phyloP scores from a whole-genome alignment of 2,797 vertebrate genomes.

The Taeniopygia guttata region DNA sequence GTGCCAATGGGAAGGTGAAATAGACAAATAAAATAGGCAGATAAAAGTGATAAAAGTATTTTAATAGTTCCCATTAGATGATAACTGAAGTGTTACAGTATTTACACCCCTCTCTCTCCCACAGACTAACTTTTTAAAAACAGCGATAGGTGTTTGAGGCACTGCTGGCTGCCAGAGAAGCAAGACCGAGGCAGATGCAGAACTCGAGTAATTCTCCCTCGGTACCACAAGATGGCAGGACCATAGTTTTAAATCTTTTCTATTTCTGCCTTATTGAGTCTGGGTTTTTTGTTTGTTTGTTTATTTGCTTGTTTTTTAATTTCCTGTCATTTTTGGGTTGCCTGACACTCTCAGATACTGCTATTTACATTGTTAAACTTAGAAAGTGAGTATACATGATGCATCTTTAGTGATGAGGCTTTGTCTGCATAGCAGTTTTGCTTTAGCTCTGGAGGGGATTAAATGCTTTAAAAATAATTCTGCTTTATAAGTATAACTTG shows the following conservation, averaged over 20 bases:
- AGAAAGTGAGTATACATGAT: background rate
- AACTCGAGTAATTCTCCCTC: background rate
- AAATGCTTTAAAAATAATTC: background rate
- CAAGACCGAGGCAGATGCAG: background rate
- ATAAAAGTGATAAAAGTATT: background rate
- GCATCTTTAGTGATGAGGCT: background rate
- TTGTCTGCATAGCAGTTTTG: background rate
- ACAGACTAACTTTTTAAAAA: fast-evolving
- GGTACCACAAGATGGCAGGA: slow-evolving; percentile 54
- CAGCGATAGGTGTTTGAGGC: fast-evolving
- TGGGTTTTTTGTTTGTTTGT: no score
- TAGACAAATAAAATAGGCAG: background rate
- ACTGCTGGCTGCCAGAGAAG: background rate
- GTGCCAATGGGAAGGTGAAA: background rate
- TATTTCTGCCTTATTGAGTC: no score
- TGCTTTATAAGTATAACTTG: background rate
- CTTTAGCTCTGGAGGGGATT: background rate
- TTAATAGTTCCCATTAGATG: background rate
- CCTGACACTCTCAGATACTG: background rate
- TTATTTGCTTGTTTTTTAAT: no score
- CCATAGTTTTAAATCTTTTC: background rate
- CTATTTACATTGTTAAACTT: background rate
- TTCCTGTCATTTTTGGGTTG: background rate
- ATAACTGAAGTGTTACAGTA: background rate
- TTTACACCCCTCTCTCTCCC: background rate